Evolutionary conservation across 2,797 vertebrate species (phyloP), one percentile per base, ranked within the genome.

Genomic region (Neosilurus hyrtlii): DNA sequence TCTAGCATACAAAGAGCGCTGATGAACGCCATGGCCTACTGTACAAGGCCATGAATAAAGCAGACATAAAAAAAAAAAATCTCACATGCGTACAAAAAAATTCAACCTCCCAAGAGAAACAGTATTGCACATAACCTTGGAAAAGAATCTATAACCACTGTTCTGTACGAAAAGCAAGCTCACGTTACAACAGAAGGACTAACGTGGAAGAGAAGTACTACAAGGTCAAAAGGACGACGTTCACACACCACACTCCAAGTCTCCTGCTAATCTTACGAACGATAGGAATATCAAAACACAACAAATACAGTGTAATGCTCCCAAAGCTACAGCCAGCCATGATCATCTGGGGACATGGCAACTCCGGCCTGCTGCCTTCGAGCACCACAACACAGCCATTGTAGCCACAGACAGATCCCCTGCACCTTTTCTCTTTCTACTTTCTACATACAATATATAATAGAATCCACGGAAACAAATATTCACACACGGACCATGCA

Each of bases 401-500:
- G 8, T 4, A 43, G 79, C 80, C 65, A 76, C 63, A 77, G 54
- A 22, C 2, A 63, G 84, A 88, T 86, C 86, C 78, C 0, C 79
- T 80, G 35, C 66, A 22, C 14, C 81, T 66, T 75, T 83, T 35
- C 51, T 2, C 72, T 81, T 79, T 82, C 56, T 86, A 86, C 90
- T 86, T 89, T 87, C 88, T 90, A 92, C 90, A 86, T 88, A 79
- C 79, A 91, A 90, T 90, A 86, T 88, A 92, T 91, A 87, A 94
- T 91, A 93, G 90, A 92, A 94, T 92, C 89, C 89, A 92, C 90
- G 89, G 82, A 91, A 94, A 94, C 92, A 90, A 93, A 91, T 93
- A 94, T 91, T 88, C 90, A 91, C 91, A 93, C 93, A 87, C 81
- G 89, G 90, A 93, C 91, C 94, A 95, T 94, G 94, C 94, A 94